These are phyloP conservation scores for Caenorhabditis afra DNA, from an alignment of 2,888 invertebrate species.

Conservation along the genomic window DNA sequence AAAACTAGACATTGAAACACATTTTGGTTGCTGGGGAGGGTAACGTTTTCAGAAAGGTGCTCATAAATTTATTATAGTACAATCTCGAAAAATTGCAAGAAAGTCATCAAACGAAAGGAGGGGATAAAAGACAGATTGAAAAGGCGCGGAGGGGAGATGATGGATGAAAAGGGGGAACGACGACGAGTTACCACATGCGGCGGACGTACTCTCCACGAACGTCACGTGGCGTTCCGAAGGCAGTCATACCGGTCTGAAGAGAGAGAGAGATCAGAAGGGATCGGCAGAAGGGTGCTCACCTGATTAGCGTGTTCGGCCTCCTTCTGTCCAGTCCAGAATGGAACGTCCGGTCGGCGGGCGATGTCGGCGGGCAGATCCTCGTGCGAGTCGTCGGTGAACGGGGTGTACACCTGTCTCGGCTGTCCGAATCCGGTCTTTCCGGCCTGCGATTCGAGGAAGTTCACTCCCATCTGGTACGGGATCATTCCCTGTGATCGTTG, in stretches of 20 bases:
- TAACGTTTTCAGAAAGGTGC: slow-evolving; percentile 1
- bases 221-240: slow-evolving; percentile 81
- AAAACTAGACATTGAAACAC: slow-evolving; percentile 31
- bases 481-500: slow-evolving; percentile 81
- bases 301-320: slow-evolving; percentile 80
- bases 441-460: slow-evolving; percentile 83
- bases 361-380: slow-evolving; percentile 80
- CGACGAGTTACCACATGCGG: slow-evolving; percentile 73
- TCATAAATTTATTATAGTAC: slow-evolving; percentile 55
- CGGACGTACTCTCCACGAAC: slow-evolving; percentile 79
- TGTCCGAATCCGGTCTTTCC: slow-evolving; percentile 83
- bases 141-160: slow-evolving; percentile 33
- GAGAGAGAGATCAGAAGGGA: neutral
- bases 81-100: slow-evolving; percentile 44
- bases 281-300: slow-evolving; percentile 27
- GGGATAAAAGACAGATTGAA: slow-evolving; percentile 21
- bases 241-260: slow-evolving; percentile 79
- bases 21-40: slow-evolving; percentile 7
- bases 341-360: slow-evolving; percentile 79
- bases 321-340: slow-evolving; percentile 80
- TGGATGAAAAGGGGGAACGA: slow-evolving; percentile 28
- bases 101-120: slow-evolving; percentile 12
- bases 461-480: slow-evolving; percentile 83
- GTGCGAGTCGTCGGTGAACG: slow-evolving; percentile 80
- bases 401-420: slow-evolving; percentile 80